Conservation (phyloP, 2,797 vertebrate species). For the Phyllotis vaccarum region DNA sequence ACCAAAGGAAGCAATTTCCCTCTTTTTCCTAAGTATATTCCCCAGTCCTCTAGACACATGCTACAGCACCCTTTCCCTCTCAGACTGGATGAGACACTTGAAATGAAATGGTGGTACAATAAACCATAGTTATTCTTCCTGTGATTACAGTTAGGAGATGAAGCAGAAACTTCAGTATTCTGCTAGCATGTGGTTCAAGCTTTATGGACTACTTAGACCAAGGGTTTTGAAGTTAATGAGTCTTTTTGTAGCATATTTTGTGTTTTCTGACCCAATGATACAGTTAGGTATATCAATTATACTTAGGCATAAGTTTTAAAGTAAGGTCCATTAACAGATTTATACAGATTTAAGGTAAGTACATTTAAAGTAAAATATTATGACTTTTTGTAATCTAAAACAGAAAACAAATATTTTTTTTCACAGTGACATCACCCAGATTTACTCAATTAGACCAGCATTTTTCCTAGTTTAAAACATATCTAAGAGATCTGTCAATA, state of each 20-base stretch:
- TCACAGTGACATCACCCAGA: not conserved
- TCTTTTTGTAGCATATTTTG: too few relatives aligned
- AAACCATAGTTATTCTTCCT: not conserved
- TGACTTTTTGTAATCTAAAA: not conserved
- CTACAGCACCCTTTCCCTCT: not conserved
- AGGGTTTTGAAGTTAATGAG: not conserved
- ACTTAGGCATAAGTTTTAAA: not conserved
- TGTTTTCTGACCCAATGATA: not conserved
- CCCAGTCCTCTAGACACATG: not conserved
- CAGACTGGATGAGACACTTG: not conserved
- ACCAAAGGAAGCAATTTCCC: not conserved
- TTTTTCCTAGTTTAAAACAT: not conserved
- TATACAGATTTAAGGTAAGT: not conserved
- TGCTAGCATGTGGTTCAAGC: not conserved
- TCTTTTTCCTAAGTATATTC: not conserved
- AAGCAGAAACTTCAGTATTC: not conserved
- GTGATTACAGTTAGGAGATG: not conserved
- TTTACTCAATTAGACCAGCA: not conserved
- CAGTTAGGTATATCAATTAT: not conserved
- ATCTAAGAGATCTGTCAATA: not conserved
- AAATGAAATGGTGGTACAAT: accelerated
- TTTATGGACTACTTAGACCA: not conserved
- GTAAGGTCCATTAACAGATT: not conserved
- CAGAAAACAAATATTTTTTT: not conserved
- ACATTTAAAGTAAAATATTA: not conserved